Evolutionary conservation across 2,888 invertebrate species (phyloP).

Genomic region (Acanthosepion lycidas): DNA sequence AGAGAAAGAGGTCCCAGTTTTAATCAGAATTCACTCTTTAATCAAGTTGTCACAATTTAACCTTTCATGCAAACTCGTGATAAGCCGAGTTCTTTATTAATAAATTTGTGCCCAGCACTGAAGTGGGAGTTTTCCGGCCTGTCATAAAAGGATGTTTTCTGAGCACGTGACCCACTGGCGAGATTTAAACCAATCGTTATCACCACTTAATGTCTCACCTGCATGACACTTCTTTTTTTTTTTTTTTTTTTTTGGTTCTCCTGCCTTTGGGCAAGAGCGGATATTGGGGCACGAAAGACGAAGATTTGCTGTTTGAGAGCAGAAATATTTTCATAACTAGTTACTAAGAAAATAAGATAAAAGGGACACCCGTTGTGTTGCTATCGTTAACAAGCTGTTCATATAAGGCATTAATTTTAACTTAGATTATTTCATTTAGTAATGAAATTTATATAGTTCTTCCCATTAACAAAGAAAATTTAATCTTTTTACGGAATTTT

Average conservation of each 20-base stretch:
- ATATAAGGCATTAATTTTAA: background rate
- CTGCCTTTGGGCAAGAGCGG: background rate
- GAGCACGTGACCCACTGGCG: background rate
- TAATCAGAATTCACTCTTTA: background rate
- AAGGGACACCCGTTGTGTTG: too few species aligned
- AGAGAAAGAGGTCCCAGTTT: too few species aligned
- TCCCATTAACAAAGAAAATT: too few species aligned
- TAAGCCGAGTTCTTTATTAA: background rate
- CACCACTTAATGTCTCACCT: background rate
- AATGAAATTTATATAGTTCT: too few species aligned
- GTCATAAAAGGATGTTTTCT: background rate
- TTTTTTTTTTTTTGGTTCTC: background rate
- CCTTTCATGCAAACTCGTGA: background rate
- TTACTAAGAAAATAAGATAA: background rate
- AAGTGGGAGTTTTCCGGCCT: background rate
- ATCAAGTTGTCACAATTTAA: background rate
- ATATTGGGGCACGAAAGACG: background rate
- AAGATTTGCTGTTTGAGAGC: background rate
- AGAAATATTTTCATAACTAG: background rate
- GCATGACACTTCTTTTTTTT: background rate
- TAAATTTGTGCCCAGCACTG: background rate
- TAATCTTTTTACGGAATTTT: too few species aligned
- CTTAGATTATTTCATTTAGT: background rate
- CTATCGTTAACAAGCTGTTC: background rate
- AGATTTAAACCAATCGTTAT: background rate